phyloP scores from a whole-genome alignment of 2,113 vertebrate species.

The Pandion haliaetus region DNA sequence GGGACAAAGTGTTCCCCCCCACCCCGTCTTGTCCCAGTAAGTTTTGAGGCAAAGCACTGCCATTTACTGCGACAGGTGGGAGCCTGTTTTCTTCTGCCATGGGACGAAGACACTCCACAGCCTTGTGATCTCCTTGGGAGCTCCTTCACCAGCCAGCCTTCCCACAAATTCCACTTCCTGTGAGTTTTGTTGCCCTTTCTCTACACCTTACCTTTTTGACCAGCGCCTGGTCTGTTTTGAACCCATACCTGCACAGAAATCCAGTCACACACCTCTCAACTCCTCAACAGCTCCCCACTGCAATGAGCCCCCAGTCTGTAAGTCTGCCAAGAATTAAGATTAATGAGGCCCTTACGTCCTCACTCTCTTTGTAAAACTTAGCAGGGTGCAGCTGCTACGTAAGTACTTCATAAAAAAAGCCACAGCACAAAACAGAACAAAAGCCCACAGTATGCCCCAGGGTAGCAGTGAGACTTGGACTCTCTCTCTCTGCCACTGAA shows the following conservation, averaged over 20 bases:
- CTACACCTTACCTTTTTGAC: background rate
- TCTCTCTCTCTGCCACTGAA: background rate
- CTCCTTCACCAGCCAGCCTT: background rate
- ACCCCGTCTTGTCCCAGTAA: background rate
- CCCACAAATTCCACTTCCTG: background rate
- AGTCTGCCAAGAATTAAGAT: background rate
- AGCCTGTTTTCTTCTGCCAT: background rate
- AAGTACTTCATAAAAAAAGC: background rate
- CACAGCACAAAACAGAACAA: background rate
- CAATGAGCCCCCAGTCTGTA: background rate
- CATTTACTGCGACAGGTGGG: background rate
- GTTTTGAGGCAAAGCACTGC: background rate
- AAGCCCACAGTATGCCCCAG: background rate
- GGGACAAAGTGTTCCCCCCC: background rate
- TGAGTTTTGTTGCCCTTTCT: background rate
- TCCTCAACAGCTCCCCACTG: background rate
- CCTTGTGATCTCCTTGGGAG: background rate
- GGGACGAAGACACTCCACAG: background rate
- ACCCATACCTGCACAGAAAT: background rate
- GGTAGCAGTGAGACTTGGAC: background rate
- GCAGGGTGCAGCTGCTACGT: background rate
- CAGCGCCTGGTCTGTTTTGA: background rate
- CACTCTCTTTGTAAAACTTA: background rate
- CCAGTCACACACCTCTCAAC: background rate
- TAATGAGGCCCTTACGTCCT: background rate